Base-by-base conservation (phyloP, 1,140 invertebrate species). In the Drosophila hydei region DNA sequence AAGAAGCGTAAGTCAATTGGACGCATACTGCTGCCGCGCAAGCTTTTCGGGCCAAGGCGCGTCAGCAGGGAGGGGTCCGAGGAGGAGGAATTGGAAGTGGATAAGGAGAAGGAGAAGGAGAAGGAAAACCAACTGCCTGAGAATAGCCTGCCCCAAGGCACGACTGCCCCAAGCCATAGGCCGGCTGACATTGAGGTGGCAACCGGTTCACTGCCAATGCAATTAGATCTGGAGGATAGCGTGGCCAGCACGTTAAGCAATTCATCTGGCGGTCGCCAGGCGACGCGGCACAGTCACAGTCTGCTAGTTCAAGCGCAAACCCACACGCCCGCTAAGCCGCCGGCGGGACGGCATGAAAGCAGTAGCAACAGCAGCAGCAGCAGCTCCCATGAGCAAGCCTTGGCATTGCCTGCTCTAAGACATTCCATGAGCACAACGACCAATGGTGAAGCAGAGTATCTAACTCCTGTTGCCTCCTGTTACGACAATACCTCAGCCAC, bases 181-280 rank as follows among this genome's bases (percentile, higher is more conserved):
- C 30, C 30, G 30, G 67, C 75, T 45, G 80, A 85, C 12, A 76
- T 79, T 9, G 48, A 61, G 11, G 52, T 77, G 64, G 76, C 80
- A 14, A 68, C 73, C 38, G 58, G 75, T 5, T 78, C 79, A 16
- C 3, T 77, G 59, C 40, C 42, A 16, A 25, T 23, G 1, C 6
- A 50, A 14, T 45, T 38, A 27, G 75, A 71, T 2, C 67, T 48
- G 23, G 89, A 90, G n/a, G 89, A 89, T 5, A 90, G 89, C 68
- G 52, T 90, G 50, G 79, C 89, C 33, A 90, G 89, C 63, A 90
- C 89, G 21, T 21, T 90, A 27, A 90, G 89, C 69, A 90, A 87
- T 23, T 90, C 89, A 5, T 89, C 89, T 23, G 81, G 38, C 14
- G 38, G 63, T 1, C 54, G 43, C 8, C 11, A 60, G 58, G 47